phyloP scores from a whole-genome alignment of 2,797 vertebrate genomes.

The Chelidonichthys spinosus region DNA sequence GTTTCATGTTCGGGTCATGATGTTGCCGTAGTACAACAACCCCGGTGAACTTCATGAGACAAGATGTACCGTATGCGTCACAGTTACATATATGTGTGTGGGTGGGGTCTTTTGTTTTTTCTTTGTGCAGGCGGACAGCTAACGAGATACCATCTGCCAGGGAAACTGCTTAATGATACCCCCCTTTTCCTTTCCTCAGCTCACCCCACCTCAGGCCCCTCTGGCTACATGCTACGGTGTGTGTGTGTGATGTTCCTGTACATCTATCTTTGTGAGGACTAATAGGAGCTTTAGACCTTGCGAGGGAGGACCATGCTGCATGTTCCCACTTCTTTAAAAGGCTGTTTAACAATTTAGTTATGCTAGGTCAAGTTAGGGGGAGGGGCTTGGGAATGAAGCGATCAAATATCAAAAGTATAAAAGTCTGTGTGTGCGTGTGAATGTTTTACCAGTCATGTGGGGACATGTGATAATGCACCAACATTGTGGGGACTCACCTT shows the following conservation, averaged over 20 bases:
- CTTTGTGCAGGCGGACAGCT: constrained; percentile 59
- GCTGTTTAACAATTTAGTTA: neutral
- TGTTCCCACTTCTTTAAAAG: neutral
- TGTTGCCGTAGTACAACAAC: constrained; percentile 3
- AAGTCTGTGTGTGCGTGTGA: too few species aligned
- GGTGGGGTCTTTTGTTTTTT: constrained; percentile 63
- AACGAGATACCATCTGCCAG: constrained; percentile 83
- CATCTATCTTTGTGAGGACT: constrained; percentile 15
- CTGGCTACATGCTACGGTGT: constrained; percentile 38
- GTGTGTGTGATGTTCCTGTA: constrained; percentile 27
- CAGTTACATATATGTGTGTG: constrained; percentile 12
- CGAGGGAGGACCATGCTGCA: neutral
- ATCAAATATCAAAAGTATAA: neutral
- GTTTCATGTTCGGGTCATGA: constrained; percentile 24
- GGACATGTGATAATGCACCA: too few species aligned
- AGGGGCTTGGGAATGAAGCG: neutral
- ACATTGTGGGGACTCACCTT: too few species aligned
- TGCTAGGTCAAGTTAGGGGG: neutral
- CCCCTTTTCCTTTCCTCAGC: constrained; percentile 49
- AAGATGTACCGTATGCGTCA: constrained; percentile 25
- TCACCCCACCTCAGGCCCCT: constrained; percentile 45
- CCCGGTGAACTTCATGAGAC: constrained; percentile 7
- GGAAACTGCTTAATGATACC: constrained; percentile 78
- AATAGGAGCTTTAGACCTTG: neutral
- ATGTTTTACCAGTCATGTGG: too few species aligned